These are phyloP conservation scores for Bothrops jararaca DNA, from an alignment of 2,113 vertebrate species.

Conservation along the genomic window DNA sequence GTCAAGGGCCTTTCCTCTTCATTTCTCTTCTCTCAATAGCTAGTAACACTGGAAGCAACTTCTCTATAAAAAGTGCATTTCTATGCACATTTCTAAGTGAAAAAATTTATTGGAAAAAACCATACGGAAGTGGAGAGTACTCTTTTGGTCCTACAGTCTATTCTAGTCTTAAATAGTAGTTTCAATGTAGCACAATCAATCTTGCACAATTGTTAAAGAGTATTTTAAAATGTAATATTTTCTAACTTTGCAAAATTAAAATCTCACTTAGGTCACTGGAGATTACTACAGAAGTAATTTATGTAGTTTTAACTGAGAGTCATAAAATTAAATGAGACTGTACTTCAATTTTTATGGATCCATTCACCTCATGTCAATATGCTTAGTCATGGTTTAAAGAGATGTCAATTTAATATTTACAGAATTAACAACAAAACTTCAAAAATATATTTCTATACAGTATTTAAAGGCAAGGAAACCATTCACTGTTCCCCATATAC, in stretches of 20 bases:
- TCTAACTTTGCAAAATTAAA: neutral
- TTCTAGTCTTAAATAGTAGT: neutral
- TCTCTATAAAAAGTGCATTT: neutral
- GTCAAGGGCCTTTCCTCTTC: neutral
- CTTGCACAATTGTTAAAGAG: neutral
- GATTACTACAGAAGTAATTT: neutral
- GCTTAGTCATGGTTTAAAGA: constrained; percentile 3
- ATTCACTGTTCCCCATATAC: neutral
- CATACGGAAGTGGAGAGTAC: neutral
- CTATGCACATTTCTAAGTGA: neutral
- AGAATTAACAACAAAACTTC: neutral
- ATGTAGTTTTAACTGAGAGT: constrained; percentile 3
- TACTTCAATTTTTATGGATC: constrained; percentile 4
- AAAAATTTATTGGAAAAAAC: neutral
- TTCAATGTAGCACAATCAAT: neutral
- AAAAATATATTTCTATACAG: neutral
- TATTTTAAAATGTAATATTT: neutral
- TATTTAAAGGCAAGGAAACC: neutral
- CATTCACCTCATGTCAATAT: neutral
- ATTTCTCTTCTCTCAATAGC: neutral
- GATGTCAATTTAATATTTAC: constrained; percentile 22
- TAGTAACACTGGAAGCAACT: neutral
- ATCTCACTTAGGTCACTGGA: neutral
- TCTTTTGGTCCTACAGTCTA: neutral
- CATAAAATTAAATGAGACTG: constrained; percentile 8